Percentiles rank a stretch among this genome's conserved stretches.
Conservation (phyloP, 1,140 invertebrate species). For the Aphelenchoides besseyi region DNA sequence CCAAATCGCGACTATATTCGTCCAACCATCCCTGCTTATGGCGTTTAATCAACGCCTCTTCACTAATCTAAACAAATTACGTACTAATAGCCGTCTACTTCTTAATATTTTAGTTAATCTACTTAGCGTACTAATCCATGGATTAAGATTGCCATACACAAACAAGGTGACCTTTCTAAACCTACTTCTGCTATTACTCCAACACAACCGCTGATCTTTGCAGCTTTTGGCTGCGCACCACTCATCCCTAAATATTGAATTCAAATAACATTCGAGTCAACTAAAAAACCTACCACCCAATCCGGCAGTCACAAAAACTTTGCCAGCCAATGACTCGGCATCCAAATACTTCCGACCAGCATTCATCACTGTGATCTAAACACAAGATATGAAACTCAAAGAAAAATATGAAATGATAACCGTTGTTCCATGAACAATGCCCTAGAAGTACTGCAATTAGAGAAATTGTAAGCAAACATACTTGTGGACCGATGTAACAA, state of each 20-base stretch:
- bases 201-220: slow-evolving; percentile 70
- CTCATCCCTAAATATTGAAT: slow-evolving; percentile 68
- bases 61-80: slow-evolving; percentile 64
- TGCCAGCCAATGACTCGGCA: slow-evolving; percentile 66
- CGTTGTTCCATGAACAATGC: slow-evolving; percentile 73
- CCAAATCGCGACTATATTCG: slow-evolving; percentile 67
- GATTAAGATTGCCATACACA: too few species aligned
- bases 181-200: slow-evolving; percentile 72
- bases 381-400: slow-evolving; percentile 30
- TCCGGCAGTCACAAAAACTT: slow-evolving; percentile 71
- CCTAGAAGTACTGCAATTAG: too few species aligned
- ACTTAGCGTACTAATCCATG: not conserved
- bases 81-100: not conserved
- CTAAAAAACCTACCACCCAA: slow-evolving; percentile 63
- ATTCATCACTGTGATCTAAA: slow-evolving; percentile 71
- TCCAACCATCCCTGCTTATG: slow-evolving; percentile 70
- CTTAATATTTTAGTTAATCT: not conserved
- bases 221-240: slow-evolving; percentile 72
- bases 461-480: too few species aligned
- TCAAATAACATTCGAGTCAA: not conserved
- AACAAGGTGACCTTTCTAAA: not conserved
- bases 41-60: slow-evolving; percentile 69
- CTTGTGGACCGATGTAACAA: slow-evolving; percentile 74
- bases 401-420: slow-evolving; percentile 63
- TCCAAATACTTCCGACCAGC: slow-evolving; percentile 70